Percentiles rank a stretch among this genome's conserved stretches.
These are phyloP conservation scores for Sinocyclocheilus grahami DNA, from an alignment of 2,113 vertebrate genomes.

Conservation along the genomic window DNA sequence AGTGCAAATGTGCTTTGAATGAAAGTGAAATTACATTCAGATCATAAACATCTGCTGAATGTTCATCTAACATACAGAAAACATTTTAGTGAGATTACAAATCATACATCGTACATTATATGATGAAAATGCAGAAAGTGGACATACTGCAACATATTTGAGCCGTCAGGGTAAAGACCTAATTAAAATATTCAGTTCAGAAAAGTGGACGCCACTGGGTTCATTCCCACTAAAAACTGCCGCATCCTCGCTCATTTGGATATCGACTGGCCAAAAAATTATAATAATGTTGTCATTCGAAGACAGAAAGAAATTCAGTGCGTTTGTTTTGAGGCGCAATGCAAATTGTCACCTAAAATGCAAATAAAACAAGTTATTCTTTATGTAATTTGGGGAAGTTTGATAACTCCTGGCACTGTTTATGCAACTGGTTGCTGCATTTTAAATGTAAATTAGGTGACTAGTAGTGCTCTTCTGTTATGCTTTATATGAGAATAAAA, in stretches of 20 bases:
- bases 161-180: background rate
- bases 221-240: background rate
- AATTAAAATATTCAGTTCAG: background rate
- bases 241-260: background rate
- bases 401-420: conserved; percentile 23
- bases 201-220: background rate
- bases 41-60: conserved; percentile 3
- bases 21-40: background rate
- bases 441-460: conserved; percentile 30
- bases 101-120: background rate
- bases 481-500: background rate
- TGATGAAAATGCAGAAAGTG: background rate
- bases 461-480: background rate
- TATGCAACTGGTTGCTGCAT: background rate
- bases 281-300: background rate
- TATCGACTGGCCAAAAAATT: background rate
- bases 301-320: background rate
- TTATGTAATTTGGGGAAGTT: background rate
- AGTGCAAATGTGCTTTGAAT: background rate
- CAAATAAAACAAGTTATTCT: conserved; percentile 8
- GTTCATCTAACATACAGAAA: background rate
- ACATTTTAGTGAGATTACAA: background rate
- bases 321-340: background rate
- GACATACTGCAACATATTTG: background rate
- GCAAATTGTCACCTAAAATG: conserved; percentile 12